phyloP scores from a whole-genome alignment of 2,888 invertebrate genomes.

The Slavum lentiscoides region DNA sequence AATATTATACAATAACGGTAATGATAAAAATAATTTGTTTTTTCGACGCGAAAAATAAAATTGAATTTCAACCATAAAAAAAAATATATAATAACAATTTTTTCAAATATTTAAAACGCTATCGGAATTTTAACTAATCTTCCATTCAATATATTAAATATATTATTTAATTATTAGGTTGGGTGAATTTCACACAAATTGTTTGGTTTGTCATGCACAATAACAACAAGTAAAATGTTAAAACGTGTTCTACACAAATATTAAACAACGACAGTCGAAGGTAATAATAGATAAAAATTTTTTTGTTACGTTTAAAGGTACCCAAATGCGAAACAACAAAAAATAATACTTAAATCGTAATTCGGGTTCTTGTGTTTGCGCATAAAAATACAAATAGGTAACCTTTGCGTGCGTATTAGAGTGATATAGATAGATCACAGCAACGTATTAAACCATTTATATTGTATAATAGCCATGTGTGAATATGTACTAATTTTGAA shows the following conservation, averaged over 20 bases:
- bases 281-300: not conserved
- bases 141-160: not conserved
- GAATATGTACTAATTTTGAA: not conserved
- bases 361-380: constrained; percentile 3
- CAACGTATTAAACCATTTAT: not conserved
- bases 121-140: not conserved
- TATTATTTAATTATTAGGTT: constrained; percentile 6
- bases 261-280: constrained; percentile 10
- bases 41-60: not conserved
- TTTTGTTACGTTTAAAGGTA: not conserved
- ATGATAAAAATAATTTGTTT: too few relatives aligned
- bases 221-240: constrained; percentile 19
- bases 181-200: not conserved
- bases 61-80: not conserved
- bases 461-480: too few relatives aligned
- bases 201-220: not conserved
- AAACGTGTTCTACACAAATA: constrained; percentile 24
- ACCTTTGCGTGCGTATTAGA: not conserved
- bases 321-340: not conserved
- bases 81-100: not conserved
- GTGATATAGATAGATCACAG: not conserved
- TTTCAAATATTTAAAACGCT: constrained; percentile 12
- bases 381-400: not conserved
- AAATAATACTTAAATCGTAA: not conserved
- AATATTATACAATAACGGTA: too few relatives aligned